Percentiles rank a stretch among this genome's conserved stretches.
phyloP scores from a whole-genome alignment of 2,797 vertebrate genomes.

The Enteromius trimaculatus region DNA sequence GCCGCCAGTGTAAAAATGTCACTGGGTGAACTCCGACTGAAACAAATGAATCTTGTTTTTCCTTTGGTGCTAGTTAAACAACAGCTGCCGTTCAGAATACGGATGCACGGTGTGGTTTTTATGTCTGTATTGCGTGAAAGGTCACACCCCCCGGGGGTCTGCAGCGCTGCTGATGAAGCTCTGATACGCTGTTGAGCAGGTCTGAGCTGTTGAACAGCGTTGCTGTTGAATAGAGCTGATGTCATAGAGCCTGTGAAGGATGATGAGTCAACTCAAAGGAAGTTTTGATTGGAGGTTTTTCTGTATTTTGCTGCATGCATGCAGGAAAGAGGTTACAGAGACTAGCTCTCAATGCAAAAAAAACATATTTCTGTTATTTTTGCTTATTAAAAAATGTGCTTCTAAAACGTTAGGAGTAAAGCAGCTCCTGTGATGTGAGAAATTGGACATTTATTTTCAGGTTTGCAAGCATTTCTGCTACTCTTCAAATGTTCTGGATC shows the following conservation, averaged over 20 bases:
- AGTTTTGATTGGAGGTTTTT: not conserved
- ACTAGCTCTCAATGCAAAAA: not conserved
- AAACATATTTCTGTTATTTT: not conserved
- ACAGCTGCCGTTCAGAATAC: constrained; percentile 7
- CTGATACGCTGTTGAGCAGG: constrained; percentile 32
- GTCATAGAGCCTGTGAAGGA: not conserved
- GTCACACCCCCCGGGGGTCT: constrained; percentile 39
- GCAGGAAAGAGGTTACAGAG: not conserved
- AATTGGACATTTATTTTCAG: not conserved
- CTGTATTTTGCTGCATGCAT: not conserved
- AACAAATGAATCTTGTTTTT: constrained; percentile 32
- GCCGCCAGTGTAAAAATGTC: constrained; percentile 21
- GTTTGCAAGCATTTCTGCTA: not conserved
- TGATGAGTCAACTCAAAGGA: not conserved
- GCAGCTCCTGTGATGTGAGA: not conserved
- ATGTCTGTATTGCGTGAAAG: constrained; percentile 45
- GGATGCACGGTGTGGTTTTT: constrained; percentile 17
- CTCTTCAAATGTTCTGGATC: not conserved
- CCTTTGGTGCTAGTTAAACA: constrained; percentile 23
- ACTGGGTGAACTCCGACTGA: constrained; percentile 13
- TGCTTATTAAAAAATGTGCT: not conserved
- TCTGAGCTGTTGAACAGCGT: not conserved
- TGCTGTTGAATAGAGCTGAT: constrained; percentile 2
- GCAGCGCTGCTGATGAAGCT: not conserved
- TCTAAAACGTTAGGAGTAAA: not conserved